Evolutionary conservation across 1,140 invertebrate species (phyloP), one percentile per base, ranked within the genome.

Genomic region (Platorchestia sp.): DNA sequence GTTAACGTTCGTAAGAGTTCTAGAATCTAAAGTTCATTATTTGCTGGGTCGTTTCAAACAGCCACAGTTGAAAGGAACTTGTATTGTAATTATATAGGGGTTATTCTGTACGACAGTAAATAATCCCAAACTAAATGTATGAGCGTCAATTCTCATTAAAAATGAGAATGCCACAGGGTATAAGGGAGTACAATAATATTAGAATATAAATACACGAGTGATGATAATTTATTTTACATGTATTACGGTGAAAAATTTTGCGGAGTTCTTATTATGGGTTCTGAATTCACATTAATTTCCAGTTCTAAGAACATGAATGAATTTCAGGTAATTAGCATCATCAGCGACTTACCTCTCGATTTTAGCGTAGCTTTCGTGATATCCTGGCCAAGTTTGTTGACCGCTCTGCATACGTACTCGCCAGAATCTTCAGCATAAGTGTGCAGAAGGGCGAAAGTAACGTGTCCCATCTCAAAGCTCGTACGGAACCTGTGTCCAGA

Each of bases 351-450:
- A 98, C 98, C 98, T 97, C 99, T 99, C 97, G 99, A 99, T 53
- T 98, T 98, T 36, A 99, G 97, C 0, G 98, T 98, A 75, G 98
- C 98, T 97, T 98, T 98, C 1, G 99, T 99, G 45, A 98, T 98
- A 97, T 99, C 99, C 97, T 99, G 98, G 47, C 99, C 99, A 95
- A 98, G 98, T 95, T 99, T 98, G 97, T 99, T 99, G 59, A 98
- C 98, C 95, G 99, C 99, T 95, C 98, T 98, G 96, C 99, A 99
- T 19, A 98, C 98, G 96, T 99, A 99, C 97, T 99, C 99, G 90
- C 99, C 99, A n/a, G 98, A 98, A 97, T 99, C 99, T 97, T 99
- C 99, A 93, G 98, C 97, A 97, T 99, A 99, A 0, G 99, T 98
- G 97, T 99, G 99, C 36, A 99, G 97, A 97, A 99, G 99, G 96